phyloP scores from a whole-genome alignment of 1,140 invertebrate genomes.

The Drosophila pectinifera region DNA sequence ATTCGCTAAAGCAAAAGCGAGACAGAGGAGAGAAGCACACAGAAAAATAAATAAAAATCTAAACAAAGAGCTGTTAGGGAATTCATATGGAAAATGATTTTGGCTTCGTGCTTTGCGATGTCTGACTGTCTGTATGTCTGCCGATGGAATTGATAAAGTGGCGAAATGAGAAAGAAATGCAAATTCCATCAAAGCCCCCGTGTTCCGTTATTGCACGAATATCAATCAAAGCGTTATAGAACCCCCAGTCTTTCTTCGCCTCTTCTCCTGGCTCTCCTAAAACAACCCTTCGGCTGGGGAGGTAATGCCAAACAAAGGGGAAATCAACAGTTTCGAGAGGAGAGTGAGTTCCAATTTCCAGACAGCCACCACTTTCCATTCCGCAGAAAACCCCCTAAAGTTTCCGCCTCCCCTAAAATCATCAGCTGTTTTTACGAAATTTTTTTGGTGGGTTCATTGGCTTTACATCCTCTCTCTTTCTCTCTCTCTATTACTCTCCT shows the following conservation, averaged over 20 bases:
- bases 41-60: conserved; percentile 33
- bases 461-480: conserved; percentile 33
- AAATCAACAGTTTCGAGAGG: conserved; percentile 4
- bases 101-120: conserved; percentile 11
- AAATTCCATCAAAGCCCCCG: conserved; percentile 58
- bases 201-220: conserved; percentile 48
- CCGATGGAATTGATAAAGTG: conserved; percentile 37
- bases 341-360: conserved; percentile 23
- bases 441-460: conserved; percentile 74
- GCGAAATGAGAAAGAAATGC: conserved; percentile 41
- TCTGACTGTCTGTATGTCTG: conserved; percentile 19
- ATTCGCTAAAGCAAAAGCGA: conserved; percentile 23
- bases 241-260: background rate
- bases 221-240: conserved; percentile 60
- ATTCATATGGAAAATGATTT: conserved; percentile 36
- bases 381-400: background rate
- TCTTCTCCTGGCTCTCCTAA: background rate
- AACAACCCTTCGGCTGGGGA: conserved; percentile 17
- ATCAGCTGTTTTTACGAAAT: conserved; percentile 67
- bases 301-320: conserved; percentile 28
- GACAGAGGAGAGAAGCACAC: background rate
- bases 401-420: conserved; percentile 12
- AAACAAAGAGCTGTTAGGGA: conserved; percentile 52
- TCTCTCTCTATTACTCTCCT: conserved; percentile 17
- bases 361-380: conserved; percentile 30